A percentile compares a stretch with the other conserved stretches of the same genome.
Conservation (phyloP, 2,888 invertebrate genomes). For the Lasius fuliginosus region DNA sequence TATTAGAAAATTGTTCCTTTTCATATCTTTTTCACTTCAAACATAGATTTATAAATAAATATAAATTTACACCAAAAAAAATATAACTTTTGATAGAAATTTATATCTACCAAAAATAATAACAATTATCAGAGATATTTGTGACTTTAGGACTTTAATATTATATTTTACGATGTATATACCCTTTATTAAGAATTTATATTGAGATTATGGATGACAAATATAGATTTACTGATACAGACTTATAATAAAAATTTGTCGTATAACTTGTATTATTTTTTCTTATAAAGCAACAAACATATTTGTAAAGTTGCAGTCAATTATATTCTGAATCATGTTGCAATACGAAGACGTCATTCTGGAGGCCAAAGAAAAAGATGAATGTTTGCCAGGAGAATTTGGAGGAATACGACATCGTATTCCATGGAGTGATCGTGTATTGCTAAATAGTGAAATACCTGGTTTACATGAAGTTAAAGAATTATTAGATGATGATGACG, state of each 20-base stretch:
- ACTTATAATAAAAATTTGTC: not conserved
- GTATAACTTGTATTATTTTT: not conserved
- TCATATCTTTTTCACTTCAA: not conserved
- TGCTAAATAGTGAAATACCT: constrained; percentile 83
- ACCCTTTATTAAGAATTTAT: not conserved
- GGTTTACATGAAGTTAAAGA: constrained; percentile 84
- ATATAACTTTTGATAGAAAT: not conserved
- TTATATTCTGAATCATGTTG: constrained; percentile 73
- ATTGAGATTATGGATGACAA: not conserved
- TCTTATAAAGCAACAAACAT: not conserved
- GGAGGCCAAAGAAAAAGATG: constrained; percentile 75
- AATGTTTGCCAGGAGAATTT: constrained; percentile 49
- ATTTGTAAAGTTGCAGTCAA: constrained; percentile 43
- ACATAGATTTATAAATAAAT: not conserved
- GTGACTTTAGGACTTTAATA: not conserved
- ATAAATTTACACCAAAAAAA: not conserved
- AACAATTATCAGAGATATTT: not conserved
- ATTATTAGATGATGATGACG: constrained; percentile 84
- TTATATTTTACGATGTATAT: not conserved
- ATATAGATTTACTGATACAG: not conserved
- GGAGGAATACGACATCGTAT: constrained; percentile 82
- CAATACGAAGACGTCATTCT: constrained; percentile 78
- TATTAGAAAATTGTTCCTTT: not conserved
- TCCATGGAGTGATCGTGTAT: constrained; percentile 84
- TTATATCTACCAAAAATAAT: not conserved